phyloP scores from a whole-genome alignment of 2,113 vertebrate species.

The Platycercus adscitus region DNA sequence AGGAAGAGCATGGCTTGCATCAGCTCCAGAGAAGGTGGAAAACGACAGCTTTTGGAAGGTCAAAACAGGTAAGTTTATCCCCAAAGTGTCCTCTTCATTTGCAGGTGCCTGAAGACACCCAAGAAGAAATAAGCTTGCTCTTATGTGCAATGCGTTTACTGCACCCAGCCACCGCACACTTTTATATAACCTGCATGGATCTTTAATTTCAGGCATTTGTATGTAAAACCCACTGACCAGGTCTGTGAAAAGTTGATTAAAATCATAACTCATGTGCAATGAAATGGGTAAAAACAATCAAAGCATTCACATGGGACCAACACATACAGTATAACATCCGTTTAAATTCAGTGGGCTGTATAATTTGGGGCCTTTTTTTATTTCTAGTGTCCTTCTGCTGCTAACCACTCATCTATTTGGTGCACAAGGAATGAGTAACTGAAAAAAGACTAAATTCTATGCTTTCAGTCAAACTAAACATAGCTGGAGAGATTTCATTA shows the following conservation, averaged over 20 bases:
- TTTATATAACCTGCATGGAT: not conserved
- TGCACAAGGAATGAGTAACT: not conserved
- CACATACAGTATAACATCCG: not conserved
- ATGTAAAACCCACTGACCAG: not conserved
- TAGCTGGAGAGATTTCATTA: not conserved
- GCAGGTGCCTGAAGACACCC: not conserved
- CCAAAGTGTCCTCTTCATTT: not conserved
- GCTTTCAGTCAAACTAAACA: not conserved
- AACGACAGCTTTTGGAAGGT: not conserved
- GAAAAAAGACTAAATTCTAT: not conserved
- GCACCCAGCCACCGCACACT: not conserved
- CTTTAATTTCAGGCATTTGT: not conserved
- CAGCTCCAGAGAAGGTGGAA: not conserved
- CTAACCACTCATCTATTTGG: not conserved
- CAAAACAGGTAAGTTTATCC: not conserved
- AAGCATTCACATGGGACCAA: not conserved
- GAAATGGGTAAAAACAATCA: not conserved
- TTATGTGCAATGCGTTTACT: rapidly evolving
- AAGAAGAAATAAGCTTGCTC: not conserved
- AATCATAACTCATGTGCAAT: not conserved
- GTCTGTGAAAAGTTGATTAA: not conserved
- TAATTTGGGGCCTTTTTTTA: not conserved
- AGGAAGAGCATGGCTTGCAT: not conserved
- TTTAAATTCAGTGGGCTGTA: not conserved
- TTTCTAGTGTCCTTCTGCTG: not conserved